Base-by-base conservation (phyloP, 2,888 invertebrate genomes). In the Cataglyphis rosenhaueri region DNA sequence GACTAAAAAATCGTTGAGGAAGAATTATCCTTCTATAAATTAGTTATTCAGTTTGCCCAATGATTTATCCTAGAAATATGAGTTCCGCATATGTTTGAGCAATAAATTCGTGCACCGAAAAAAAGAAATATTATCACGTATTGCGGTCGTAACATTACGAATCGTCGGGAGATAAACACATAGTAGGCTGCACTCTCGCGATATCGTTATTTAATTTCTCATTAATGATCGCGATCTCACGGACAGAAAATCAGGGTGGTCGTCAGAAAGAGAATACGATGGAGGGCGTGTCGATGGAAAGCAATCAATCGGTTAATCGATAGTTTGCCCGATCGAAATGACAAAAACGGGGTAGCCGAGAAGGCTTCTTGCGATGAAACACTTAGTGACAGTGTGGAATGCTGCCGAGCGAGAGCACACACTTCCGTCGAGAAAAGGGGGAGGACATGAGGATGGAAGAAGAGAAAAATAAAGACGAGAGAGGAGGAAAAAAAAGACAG, bases 251-350 rank as follows among this genome's bases (percentile, higher is more conserved):
- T 52, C 84, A 25, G 9, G 79, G 68, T 71, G 81, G 76, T 64
- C 57, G 57, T 18, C 21, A 44, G 59, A 79, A 61, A 83, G 68
- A 73, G 44, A 59, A 52, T 64, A 18, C 41, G 15, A 15, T 32
- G 12, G 48, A 48, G 44, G 85, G 85, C 82, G 85, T 85, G 81
- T 55, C 82, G 29, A 44, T 35, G 66, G 61, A 66, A 66, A 52
- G 70, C 84, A 82, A 86, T 90, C 85, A 71, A 89, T 89, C 71
- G 85, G 74, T 44, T 85, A 85, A 87, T 87, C 85, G 82, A 88
- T 85, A 66, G 78, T 65, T 81, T 59, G 35, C 9, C n/a, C 61
- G 55, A 88, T 84, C 61, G 59, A 55, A 59, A 52, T 2, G 0
- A 25, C 62, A 83, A 78, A 84, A 84, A 81, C 41, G 76, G 35